Evolutionary conservation across 1,140 invertebrate genomes (phyloP).

Genomic region (Listronotus bonariensis): DNA sequence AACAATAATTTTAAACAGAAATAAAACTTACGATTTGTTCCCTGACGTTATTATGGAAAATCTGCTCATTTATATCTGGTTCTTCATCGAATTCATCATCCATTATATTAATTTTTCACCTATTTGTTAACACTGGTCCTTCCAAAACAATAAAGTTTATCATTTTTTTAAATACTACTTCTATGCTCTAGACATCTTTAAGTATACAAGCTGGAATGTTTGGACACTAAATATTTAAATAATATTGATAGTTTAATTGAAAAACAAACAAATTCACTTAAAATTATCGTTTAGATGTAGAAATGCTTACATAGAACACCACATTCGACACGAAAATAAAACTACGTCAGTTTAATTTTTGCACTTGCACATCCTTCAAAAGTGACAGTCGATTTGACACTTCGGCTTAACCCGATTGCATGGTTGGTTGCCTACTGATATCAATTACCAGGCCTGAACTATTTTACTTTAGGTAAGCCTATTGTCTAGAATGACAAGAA

Average conservation of each 20-base stretch:
- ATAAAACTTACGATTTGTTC: slow-evolving; percentile 85
- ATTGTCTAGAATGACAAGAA: no score
- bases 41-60: slow-evolving; percentile 91
- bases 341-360: slow-evolving; percentile 1
- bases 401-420: no score
- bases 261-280: no score
- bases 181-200: not conserved
- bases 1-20: not conserved
- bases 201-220: not conserved
- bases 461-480: no score
- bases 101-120: slow-evolving; percentile 41
- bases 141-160: slow-evolving; percentile 23
- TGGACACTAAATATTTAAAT: not conserved
- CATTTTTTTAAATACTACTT: slow-evolving; percentile 3
- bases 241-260: no score
- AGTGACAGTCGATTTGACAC: no score
- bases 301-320: not conserved
- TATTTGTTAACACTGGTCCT: slow-evolving; percentile 26
- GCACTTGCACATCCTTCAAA: not conserved
- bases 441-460: no score
- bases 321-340: not conserved
- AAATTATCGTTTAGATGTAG: no score
- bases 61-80: slow-evolving; percentile 74
- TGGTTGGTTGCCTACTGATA: no score
- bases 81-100: slow-evolving; percentile 49